Evolutionary conservation across 2,113 vertebrate species (phyloP).

Genomic region (Eupsittula cactorum): DNA sequence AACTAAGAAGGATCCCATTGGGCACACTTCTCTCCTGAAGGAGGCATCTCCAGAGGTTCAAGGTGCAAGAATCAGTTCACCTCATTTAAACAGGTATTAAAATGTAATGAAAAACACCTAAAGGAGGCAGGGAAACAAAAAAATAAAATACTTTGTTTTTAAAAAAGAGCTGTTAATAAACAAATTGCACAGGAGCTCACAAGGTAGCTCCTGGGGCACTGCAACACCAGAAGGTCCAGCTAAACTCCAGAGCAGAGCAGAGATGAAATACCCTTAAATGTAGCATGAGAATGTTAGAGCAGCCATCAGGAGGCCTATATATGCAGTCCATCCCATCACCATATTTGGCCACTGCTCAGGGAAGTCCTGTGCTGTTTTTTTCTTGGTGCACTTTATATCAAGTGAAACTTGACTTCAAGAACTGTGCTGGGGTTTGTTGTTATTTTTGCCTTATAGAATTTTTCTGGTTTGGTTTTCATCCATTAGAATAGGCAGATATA

Average conservation of each 20-base stretch:
- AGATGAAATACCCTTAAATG: background rate
- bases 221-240: background rate
- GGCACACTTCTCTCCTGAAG: background rate
- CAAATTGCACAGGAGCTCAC: background rate
- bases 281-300: accelerated
- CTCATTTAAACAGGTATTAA: background rate
- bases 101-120: background rate
- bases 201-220: background rate
- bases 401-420: background rate
- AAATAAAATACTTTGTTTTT: background rate
- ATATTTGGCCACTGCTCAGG: background rate
- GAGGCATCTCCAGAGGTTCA: background rate
- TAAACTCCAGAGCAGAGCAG: background rate
- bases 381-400: background rate
- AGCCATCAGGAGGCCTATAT: background rate
- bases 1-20: background rate
- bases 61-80: background rate
- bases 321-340: background rate
- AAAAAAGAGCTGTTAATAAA: background rate
- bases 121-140: background rate
- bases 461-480: slow-evolving; percentile 5
- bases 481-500: slow-evolving; percentile 11
- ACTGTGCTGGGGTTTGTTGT: background rate
- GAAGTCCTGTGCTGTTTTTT: background rate
- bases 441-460: background rate